phyloP scores from a whole-genome alignment of 2,113 vertebrate genomes.

The Ia io region DNA sequence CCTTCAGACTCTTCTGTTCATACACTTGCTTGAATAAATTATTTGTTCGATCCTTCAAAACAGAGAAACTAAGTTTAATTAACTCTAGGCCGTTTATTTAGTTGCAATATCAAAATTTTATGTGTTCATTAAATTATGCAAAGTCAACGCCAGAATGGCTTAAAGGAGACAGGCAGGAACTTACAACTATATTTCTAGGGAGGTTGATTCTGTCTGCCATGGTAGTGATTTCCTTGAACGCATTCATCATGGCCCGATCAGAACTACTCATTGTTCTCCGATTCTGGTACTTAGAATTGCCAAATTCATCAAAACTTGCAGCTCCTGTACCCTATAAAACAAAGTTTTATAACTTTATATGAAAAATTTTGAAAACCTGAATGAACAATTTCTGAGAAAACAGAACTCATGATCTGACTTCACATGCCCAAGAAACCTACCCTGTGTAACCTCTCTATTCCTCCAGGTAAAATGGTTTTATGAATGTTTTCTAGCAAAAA shows the following conservation, averaged over 20 bases:
- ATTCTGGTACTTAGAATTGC: constrained; percentile 99
- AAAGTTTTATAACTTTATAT: neutral
- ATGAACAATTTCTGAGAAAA: constrained; percentile 39
- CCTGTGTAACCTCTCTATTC: neutral
- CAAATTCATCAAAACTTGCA: constrained; percentile 98
- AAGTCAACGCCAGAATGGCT: constrained; percentile 75
- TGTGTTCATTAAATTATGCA: constrained; percentile 80
- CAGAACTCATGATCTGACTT: neutral
- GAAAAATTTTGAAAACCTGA: neutral
- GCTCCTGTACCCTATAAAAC: constrained; percentile 93
- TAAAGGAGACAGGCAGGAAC: constrained; percentile 74
- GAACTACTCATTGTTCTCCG: constrained; percentile 98
- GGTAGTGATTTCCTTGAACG: constrained; percentile 98
- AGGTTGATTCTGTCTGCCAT: constrained; percentile 99
- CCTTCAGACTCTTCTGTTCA: constrained; percentile 99
- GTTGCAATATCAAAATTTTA: constrained; percentile 83
- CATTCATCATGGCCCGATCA: constrained; percentile 98
- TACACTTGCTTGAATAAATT: constrained; percentile 99
- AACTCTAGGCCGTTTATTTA: constrained; percentile 83
- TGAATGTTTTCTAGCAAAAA: neutral
- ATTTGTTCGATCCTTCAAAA: constrained; percentile 97
- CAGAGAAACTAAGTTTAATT: constrained; percentile 82
- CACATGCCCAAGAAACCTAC: neutral
- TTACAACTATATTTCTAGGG: constrained; percentile 97
- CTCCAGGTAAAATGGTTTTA: neutral